Conservation (phyloP, 2,113 vertebrate species). For the Poicephalus gulielmi region DNA sequence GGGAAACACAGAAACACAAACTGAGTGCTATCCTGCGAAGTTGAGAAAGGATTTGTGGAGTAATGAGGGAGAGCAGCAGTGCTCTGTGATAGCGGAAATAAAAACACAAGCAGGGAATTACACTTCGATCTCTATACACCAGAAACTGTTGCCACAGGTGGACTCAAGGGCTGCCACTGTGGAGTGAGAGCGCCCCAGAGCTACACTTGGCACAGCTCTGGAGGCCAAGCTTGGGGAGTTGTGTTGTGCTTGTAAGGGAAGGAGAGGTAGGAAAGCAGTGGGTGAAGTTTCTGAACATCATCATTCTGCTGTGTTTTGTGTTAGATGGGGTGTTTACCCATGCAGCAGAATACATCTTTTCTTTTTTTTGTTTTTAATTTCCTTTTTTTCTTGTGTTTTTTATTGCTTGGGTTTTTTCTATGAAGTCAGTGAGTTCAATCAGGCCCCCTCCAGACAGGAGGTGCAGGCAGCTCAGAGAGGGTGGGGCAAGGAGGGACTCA, state of each 20-base stretch:
- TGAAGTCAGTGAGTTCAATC: background rate
- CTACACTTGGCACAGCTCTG: background rate
- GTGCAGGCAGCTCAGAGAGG: background rate
- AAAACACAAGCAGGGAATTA: background rate
- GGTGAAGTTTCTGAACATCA: background rate
- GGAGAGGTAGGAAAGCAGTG: background rate
- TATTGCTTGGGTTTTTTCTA: background rate
- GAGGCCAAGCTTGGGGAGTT: background rate
- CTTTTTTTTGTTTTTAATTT: no score
- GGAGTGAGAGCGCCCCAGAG: background rate
- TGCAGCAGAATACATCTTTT: background rate
- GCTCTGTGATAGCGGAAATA: background rate
- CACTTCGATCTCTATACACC: background rate
- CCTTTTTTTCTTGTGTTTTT: background rate
- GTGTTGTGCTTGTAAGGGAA: background rate
- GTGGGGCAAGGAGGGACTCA: accelerated
- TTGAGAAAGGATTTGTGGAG: background rate
- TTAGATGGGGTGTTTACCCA: background rate
- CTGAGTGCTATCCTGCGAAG: background rate
- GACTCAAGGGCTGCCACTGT: background rate
- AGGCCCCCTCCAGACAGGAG: background rate
- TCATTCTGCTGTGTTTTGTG: background rate
- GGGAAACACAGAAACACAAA: background rate
- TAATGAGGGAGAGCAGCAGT: accelerated
- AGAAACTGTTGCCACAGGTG: background rate